Evolutionary conservation across 2,797 vertebrate genomes (phyloP).

Genomic region (Lutjanus campechanus): DNA sequence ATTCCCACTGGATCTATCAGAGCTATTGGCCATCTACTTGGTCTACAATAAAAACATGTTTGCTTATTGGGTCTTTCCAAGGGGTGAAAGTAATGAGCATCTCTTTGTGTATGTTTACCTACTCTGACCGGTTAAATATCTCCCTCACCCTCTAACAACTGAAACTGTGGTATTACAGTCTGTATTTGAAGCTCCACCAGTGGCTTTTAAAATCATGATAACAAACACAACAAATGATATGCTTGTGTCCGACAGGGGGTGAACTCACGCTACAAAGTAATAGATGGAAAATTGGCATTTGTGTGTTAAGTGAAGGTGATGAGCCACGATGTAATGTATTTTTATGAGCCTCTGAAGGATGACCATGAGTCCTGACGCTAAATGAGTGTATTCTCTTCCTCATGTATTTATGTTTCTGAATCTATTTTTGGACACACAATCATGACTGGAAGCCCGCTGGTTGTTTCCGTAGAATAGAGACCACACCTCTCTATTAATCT

Average conservation of each 20-base stretch:
- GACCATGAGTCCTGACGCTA: neutral
- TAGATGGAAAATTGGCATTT: neutral
- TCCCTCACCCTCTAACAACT: neutral
- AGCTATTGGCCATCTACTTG: neutral
- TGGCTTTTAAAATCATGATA: slow-evolving; percentile 1
- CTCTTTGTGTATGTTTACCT: neutral
- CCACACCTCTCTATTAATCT: neutral
- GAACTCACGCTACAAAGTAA: neutral
- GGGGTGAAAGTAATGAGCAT: neutral
- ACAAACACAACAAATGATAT: slow-evolving; percentile 6
- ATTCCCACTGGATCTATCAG: neutral
- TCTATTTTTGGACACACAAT: slow-evolving; percentile 32
- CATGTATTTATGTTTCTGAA: neutral
- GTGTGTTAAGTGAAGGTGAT: neutral
- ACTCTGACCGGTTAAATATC: neutral
- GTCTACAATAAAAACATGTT: neutral
- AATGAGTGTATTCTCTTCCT: neutral
- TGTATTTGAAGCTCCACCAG: neutral
- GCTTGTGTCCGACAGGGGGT: neutral
- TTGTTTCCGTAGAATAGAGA: neutral
- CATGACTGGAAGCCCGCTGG: neutral
- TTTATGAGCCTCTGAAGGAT: neutral
- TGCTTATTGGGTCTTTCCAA: neutral
- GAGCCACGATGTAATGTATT: slow-evolving; percentile 3
- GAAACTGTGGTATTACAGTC: neutral